Evolutionary conservation across 2,888 invertebrate genomes (phyloP).

Genomic region (Lampropteryx suffumata): DNA sequence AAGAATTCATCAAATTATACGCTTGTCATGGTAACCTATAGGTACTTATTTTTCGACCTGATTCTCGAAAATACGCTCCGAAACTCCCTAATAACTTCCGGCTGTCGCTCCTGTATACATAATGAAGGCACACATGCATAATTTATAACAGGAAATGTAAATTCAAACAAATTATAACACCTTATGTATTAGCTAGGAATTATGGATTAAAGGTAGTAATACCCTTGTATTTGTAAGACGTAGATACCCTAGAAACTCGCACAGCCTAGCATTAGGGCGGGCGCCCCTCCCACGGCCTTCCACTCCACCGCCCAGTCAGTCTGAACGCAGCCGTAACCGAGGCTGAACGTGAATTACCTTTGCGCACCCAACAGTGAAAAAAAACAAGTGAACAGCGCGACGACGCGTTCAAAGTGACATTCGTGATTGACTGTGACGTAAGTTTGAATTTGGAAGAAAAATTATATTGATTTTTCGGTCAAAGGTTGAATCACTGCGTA

Average conservation of each 20-base stretch:
- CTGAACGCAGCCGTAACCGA: conserved; percentile 41
- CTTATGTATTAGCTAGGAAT: background rate
- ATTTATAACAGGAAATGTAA: conserved; percentile 8
- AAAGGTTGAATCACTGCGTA: conserved; percentile 20
- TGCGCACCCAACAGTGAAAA: conserved; percentile 22
- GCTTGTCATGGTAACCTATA: background rate
- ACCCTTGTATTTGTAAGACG: background rate
- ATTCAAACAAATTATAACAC: conserved; percentile 2
- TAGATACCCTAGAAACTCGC: conserved; percentile 38
- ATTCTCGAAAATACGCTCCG: conserved; percentile 1
- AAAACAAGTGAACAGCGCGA: conserved; percentile 32
- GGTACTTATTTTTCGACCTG: conserved; percentile 2
- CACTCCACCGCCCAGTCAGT: conserved; percentile 43
- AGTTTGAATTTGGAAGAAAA: conserved; percentile 22
- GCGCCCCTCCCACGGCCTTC: conserved; percentile 44
- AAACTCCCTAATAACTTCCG: conserved; percentile 8
- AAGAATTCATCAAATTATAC: too few relatives aligned
- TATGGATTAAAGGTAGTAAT: background rate
- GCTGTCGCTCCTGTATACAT: conserved; percentile 3
- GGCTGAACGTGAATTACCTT: conserved; percentile 40
- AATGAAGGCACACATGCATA: conserved; percentile 16
- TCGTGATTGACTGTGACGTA: conserved; percentile 12
- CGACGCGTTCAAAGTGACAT: conserved; percentile 29
- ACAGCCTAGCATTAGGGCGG: conserved; percentile 48
- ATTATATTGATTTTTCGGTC: conserved; percentile 16